Conservation (phyloP, 92 coral and sea anemone species). For the Pocillopora grandis region DNA sequence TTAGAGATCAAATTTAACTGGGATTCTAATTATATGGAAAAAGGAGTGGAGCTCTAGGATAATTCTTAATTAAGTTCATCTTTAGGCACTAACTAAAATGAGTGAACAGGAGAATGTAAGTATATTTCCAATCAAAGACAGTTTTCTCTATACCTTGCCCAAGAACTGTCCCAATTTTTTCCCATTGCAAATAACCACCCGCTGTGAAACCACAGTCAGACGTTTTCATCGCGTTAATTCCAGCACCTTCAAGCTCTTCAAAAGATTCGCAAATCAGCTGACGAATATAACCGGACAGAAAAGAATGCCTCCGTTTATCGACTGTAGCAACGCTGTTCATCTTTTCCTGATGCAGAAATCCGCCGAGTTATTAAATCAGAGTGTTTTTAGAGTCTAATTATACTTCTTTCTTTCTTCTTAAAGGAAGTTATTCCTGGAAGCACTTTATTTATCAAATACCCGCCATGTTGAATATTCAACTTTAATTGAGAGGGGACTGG, state of each 20-base stretch:
- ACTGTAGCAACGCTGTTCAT: neutral
- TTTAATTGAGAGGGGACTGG: neutral
- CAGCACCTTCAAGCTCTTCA: conserved; percentile 5
- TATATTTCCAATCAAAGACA: neutral
- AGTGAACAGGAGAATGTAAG: too few species aligned
- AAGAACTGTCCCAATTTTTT: neutral
- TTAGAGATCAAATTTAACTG: too few species aligned
- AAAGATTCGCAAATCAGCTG: conserved; percentile 39
- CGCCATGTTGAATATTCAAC: conserved; percentile 12
- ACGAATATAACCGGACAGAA: conserved; percentile 48
- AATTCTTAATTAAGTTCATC: too few species aligned
- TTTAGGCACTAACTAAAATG: too few species aligned
- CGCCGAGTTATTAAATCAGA: too few species aligned
- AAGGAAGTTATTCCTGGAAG: too few species aligned
- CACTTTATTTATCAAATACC: neutral
- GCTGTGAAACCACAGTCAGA: conserved; percentile 4
- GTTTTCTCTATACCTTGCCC: conserved; percentile 17
- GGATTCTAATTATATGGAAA: too few species aligned
- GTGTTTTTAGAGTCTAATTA: too few species aligned
- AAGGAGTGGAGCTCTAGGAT: too few species aligned
- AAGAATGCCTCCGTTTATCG: neutral
- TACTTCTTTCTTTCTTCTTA: too few species aligned
- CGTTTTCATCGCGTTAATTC: neutral
- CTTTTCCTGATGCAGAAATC: too few species aligned
- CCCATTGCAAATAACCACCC: conserved; percentile 20